Base-by-base conservation (phyloP, 1,140 invertebrate genomes). In the Maniola jurtina region DNA sequence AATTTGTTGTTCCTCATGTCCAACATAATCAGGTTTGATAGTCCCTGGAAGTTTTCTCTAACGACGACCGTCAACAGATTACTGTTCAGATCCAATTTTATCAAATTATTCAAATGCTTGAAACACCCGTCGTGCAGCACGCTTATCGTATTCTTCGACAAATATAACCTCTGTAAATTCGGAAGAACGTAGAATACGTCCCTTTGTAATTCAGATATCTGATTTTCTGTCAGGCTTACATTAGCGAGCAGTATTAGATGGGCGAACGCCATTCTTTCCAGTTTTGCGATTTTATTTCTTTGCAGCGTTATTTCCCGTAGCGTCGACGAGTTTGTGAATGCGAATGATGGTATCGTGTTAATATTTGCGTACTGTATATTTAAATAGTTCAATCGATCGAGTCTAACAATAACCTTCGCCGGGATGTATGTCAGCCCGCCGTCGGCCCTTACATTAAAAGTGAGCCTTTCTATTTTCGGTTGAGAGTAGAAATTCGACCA, bases 401-500 rank as follows among this genome's bases (percentile, higher is more conserved):
- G 83, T 66, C 93, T 92, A 16, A 92, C 92, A n/a, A 96, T 90
- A 7, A 94, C 92, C 74, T 93, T 92, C 0, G 93, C 94, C 0
- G 95, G 95, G 10, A 96, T 92, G 69, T 94, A 95, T 1, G 92
- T 93, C 13, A 96, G 83, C 0, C 92, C 92, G 6, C 94, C 94
- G 60, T 93, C 92, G 2, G 92, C 91, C 68, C 94, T 92, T 0
- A 96, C 93, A 70, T 94, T 93, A 64, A 96, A 94, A 25, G 92
- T 93, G n/a, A 96, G 84, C 65, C 94, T 93, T 72, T 93, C 91
- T 48, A 96, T 82, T 56, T 93, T 92, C 5, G 92, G 93, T 84
- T 96, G 95, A 0, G 94, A 94, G 57, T 92, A 91, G 83, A 96
- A 96, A 66, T 94, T 92, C 11, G 89, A 91, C 95, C 95, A 96